A percentile compares a stretch with the other conserved stretches of the same genome.
phyloP scores from a whole-genome alignment of 2,888 invertebrate genomes.

The Drosophila kuntzei region DNA sequence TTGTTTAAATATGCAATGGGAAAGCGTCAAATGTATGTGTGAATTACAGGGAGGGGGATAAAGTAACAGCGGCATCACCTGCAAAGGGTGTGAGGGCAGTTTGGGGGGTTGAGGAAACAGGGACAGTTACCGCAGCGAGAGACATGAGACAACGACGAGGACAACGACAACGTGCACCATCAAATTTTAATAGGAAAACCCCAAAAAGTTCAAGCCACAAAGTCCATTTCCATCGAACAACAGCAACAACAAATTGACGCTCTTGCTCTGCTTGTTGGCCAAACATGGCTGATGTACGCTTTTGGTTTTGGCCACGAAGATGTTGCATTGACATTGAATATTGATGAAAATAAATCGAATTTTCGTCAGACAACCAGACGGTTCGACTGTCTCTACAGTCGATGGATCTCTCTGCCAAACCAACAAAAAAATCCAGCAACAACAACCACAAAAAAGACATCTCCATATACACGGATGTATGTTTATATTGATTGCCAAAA shows the following conservation, averaged over 20 bases:
- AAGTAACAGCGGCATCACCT: slow-evolving; percentile 29
- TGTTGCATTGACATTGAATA: slow-evolving; percentile 82
- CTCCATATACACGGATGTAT: slow-evolving; percentile 42
- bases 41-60: background rate
- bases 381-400: slow-evolving; percentile 23
- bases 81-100: slow-evolving; percentile 7
- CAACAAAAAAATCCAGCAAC: slow-evolving; percentile 7
- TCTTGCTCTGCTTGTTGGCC: slow-evolving; percentile 13
- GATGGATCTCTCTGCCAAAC: slow-evolving; percentile 39
- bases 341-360: slow-evolving; percentile 82
- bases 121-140: slow-evolving; percentile 32
- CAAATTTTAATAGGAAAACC: slow-evolving; percentile 77
- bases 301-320: slow-evolving; percentile 76
- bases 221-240: slow-evolving; percentile 74
- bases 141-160: slow-evolving; percentile 54
- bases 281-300: slow-evolving; percentile 74
- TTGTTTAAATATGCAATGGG: slow-evolving; percentile 76
- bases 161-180: slow-evolving; percentile 74
- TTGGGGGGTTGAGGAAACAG: background rate
- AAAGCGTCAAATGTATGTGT: slow-evolving; percentile 33
- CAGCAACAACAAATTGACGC: slow-evolving; percentile 4
- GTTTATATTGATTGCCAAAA: slow-evolving; percentile 67
- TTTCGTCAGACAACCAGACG: slow-evolving; percentile 66
- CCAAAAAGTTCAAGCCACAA: slow-evolving; percentile 79
- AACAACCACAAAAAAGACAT: slow-evolving; percentile 28